Percentiles rank a stretch among this genome's conserved stretches.
Conservation (phyloP, 1,140 invertebrate genomes). For the Drosophila kurseongensis region DNA sequence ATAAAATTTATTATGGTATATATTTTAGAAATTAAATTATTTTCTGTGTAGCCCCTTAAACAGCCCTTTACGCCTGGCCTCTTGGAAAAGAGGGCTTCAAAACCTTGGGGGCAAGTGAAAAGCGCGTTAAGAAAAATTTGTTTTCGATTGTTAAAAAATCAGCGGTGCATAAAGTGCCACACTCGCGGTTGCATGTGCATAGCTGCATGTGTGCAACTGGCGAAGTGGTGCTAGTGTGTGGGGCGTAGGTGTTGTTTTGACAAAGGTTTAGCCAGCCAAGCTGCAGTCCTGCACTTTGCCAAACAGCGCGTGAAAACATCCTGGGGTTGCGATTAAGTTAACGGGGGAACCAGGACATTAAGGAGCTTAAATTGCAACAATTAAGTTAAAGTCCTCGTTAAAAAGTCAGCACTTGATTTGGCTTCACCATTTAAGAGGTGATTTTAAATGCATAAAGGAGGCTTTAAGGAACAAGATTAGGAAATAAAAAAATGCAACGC, state of each 20-base stretch:
- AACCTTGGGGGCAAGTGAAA: conserved; percentile 34
- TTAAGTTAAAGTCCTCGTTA: conserved; percentile 45
- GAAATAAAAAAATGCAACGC: too few species aligned
- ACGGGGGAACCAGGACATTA: conserved; percentile 5
- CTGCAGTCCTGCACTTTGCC: conserved; percentile 48
- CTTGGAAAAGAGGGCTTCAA: conserved; percentile 29
- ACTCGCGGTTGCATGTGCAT: conserved; percentile 64
- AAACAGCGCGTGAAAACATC: conserved; percentile 48
- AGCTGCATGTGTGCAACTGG: conserved; percentile 30
- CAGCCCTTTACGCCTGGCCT: conserved; percentile 26
- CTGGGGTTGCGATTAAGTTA: conserved; percentile 19
- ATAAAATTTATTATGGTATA: background rate
- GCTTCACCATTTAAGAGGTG: background rate
- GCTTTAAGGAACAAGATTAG: background rate
- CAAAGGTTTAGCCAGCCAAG: conserved; percentile 56
- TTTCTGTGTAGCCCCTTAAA: conserved; percentile 16
- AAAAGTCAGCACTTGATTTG: conserved; percentile 1
- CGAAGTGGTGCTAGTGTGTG: conserved; percentile 22
- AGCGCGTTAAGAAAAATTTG: conserved; percentile 54
- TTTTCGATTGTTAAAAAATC: conserved; percentile 72
- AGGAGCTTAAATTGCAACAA: conserved; percentile 40
- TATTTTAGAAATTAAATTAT: background rate
- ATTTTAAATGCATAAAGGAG: background rate
- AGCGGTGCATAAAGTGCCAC: conserved; percentile 76
- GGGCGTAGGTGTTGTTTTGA: conserved; percentile 54